Conservation (phyloP, 2,113 vertebrate species). For the Eleginops maclovinus region DNA sequence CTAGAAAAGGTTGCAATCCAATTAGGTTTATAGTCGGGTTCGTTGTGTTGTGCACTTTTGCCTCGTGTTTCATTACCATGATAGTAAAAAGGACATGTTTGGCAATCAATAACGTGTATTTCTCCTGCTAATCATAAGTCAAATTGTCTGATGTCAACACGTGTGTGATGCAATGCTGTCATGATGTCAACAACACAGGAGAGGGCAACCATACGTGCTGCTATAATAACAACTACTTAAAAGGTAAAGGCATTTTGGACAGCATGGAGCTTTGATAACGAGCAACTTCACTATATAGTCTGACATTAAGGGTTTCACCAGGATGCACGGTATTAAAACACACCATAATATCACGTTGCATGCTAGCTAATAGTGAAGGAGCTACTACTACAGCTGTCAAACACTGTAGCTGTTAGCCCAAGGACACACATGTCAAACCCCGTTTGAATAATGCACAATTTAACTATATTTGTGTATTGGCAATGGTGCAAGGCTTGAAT, state of each 20-base stretch:
- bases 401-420: not conserved
- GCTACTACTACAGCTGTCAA: conserved; percentile 1
- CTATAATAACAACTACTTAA: no score
- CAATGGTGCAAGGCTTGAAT: rapidly evolving
- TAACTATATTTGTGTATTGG: not conserved
- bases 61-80: not conserved
- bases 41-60: no score
- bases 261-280: not conserved
- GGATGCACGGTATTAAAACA: not conserved
- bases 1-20: not conserved
- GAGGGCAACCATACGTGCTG: no score
- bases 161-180: not conserved
- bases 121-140: not conserved
- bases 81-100: not conserved
- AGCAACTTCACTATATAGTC: not conserved
- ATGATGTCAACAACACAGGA: no score
- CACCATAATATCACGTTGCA: not conserved
- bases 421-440: not conserved
- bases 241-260: not conserved
- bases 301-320: not conserved
- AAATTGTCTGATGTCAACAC: no score
- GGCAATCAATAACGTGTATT: not conserved
- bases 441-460: not conserved
- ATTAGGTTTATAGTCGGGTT: not conserved
- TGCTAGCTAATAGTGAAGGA: not conserved